A percentile compares a stretch with the other conserved stretches of the same genome.
These are phyloP conservation scores for Caenorhabditis japonica DNA, from an alignment of 2,888 invertebrate species.

Conservation along the genomic window DNA sequence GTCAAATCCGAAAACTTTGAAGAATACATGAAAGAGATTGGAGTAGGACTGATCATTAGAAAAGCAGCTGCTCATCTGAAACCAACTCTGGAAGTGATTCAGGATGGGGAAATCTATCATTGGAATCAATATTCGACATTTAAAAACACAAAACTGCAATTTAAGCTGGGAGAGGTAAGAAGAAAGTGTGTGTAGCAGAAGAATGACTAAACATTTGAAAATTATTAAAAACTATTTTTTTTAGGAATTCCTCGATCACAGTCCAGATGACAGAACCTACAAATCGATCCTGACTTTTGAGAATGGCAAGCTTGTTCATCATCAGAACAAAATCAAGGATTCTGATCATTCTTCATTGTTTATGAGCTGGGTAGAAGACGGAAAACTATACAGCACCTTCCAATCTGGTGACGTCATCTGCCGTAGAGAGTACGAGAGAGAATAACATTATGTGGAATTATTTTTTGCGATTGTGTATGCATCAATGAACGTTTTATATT, in stretches of 20 bases:
- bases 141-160: too few species aligned
- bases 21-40: conserved; percentile 69
- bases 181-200: conserved; percentile 40
- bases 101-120: conserved; percentile 58
- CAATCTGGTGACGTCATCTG: conserved; percentile 59
- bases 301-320: conserved; percentile 28
- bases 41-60: conserved; percentile 65
- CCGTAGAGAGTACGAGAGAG: conserved; percentile 57
- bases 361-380: conserved; percentile 57
- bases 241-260: conserved; percentile 40
- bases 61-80: conserved; percentile 69
- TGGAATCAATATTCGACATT: conserved; percentile 21
- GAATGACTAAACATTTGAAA: conserved; percentile 52
- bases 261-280: conserved; percentile 41
- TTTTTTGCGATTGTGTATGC: too few species aligned
- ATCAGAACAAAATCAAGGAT: conserved; percentile 37
- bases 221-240: too few species aligned
- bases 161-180: conserved; percentile 29
- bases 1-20: conserved; percentile 67
- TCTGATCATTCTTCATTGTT: conserved; percentile 28
- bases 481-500: too few species aligned
- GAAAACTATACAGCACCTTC: conserved; percentile 54
- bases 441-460: conserved; percentile 4
- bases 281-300: conserved; percentile 32
- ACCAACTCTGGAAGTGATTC: conserved; percentile 61